Conservation (phyloP, 2,113 vertebrate species). For the Dryoscopus gambensis region DNA sequence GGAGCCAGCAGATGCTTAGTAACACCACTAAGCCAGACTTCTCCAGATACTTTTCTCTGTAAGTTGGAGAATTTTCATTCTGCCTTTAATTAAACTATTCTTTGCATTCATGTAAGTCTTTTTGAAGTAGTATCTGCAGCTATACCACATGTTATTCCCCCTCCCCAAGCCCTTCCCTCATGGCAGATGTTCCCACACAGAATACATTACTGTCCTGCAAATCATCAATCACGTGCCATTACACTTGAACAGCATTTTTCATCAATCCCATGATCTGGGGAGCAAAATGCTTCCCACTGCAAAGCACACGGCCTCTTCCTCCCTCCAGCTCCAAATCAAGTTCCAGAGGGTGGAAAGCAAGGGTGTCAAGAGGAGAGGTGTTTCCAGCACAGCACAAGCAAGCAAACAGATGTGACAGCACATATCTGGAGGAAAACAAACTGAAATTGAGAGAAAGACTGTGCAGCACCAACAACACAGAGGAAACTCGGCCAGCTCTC, state of each 20-base stretch:
- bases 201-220: constrained; percentile 3
- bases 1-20: not conserved
- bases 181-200: not conserved
- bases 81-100: not conserved
- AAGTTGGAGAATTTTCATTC: not conserved
- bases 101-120: not conserved
- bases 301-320: not conserved
- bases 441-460: not conserved
- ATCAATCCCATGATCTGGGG: not conserved
- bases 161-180: not conserved
- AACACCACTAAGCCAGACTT: not conserved
- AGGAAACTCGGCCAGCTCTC: not conserved
- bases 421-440: constrained; percentile 8
- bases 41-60: not conserved
- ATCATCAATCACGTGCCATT: not conserved
- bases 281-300: not conserved
- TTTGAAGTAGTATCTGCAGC: not conserved
- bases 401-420: constrained; percentile 32
- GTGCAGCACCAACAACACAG: not conserved
- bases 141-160: not conserved
- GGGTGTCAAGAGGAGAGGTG: not conserved
- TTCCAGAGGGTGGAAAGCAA: not conserved
- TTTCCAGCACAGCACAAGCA: not conserved
- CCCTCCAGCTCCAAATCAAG: not conserved
- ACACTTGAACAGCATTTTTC: not conserved